Conservation (phyloP, 2,888 invertebrate species). For the Pollenia griseotomentosa region DNA sequence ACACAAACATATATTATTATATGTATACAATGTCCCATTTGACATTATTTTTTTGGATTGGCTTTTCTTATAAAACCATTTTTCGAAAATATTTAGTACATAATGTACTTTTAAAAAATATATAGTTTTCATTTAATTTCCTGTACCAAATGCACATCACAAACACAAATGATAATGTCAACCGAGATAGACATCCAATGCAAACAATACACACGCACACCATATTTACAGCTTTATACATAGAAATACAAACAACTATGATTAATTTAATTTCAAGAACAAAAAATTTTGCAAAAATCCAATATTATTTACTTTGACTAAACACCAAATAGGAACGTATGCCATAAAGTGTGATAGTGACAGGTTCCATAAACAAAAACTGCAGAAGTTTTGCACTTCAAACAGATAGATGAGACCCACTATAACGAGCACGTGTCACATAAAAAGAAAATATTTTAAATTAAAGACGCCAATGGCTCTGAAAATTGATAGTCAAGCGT, state of each 20-base stretch:
- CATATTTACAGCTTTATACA: neutral
- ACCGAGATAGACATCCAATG: constrained; percentile 25
- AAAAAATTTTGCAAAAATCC: constrained; percentile 4
- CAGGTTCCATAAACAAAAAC: constrained; percentile 77
- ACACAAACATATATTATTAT: no score
- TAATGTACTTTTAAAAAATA: no score
- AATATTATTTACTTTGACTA: constrained; percentile 36
- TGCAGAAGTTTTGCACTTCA: constrained; percentile 10
- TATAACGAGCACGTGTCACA: constrained; percentile 60
- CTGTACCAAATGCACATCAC: constrained; percentile 16
- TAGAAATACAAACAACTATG: neutral
- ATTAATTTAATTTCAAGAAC: neutral
- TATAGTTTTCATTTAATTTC: constrained; percentile 1
- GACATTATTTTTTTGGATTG: neutral
- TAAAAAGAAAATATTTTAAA: constrained; percentile 55
- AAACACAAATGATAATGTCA: neutral
- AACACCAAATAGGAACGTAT: constrained; percentile 70
- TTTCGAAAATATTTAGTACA: neutral
- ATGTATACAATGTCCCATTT: no score
- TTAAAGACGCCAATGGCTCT: constrained; percentile 60
- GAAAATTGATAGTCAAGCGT: constrained; percentile 58
- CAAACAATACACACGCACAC: neutral
- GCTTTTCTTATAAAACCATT: neutral
- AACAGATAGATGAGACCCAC: constrained; percentile 20
- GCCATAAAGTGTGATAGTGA: constrained; percentile 81